phyloP scores from a whole-genome alignment of 2,888 invertebrate species.

The Sphaeridia pumilis region DNA sequence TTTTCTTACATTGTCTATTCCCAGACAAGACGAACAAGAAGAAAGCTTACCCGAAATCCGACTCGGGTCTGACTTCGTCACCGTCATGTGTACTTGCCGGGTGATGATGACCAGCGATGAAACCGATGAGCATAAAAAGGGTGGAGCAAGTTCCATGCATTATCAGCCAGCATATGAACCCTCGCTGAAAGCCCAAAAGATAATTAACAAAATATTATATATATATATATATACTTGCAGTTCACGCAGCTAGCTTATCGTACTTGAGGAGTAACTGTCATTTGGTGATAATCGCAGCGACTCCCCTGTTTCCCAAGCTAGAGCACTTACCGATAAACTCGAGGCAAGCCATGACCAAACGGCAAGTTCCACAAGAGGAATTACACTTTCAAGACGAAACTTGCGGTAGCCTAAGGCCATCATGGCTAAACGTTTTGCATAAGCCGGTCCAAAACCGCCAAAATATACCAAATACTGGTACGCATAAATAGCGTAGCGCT shows the following conservation, averaged over 20 bases:
- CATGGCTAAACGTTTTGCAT: not conserved
- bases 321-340: slow-evolving; percentile 1
- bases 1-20: too few relatives aligned
- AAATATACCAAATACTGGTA: slow-evolving; percentile 5
- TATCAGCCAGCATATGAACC: slow-evolving; percentile 20
- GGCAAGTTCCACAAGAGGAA: not conserved
- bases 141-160: slow-evolving; percentile 22
- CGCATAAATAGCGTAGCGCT: not conserved
- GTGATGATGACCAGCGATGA: slow-evolving; percentile 62
- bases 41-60: slow-evolving; percentile 37
- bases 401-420: not conserved
- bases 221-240: too few relatives aligned
- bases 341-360: not conserved
- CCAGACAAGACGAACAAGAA: not conserved
- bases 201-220: not conserved
- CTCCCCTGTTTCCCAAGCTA: too few relatives aligned
- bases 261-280: too few relatives aligned
- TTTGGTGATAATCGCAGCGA: too few relatives aligned
- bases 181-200: slow-evolving; percentile 11
- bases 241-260: too few relatives aligned
- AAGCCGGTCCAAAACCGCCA: not conserved
- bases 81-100: slow-evolving; percentile 45
- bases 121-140: slow-evolving; percentile 48
- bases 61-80: slow-evolving; percentile 32
- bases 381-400: slow-evolving; percentile 1